Evolutionary conservation across 1,140 invertebrate genomes (phyloP), one percentile per base, ranked within the genome.

Genomic region (Leptinotarsa texana): DNA sequence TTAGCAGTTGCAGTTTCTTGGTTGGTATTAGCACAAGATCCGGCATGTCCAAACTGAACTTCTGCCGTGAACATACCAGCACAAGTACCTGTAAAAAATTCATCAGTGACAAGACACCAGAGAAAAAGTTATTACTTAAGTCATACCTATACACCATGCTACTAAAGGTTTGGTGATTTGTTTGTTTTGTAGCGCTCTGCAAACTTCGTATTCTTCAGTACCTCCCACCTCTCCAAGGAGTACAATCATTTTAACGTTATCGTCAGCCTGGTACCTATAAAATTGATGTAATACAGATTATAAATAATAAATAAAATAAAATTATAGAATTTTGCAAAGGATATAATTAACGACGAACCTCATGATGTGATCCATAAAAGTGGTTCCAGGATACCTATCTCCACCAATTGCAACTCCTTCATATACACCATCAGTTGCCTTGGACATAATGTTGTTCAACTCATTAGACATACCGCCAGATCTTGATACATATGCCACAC

Each of bases 391-490:
- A 87, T 99, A 99, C 77, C 98, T 90, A 87, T 99, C 98, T 2
- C 98, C 98, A n/a, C 98, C 98, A 81, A 99, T 99, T 27, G 98
- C 98, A 3, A 99, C 94, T 13, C 98, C 98, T 86, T 99, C 98
- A 81, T 94, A 94, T 0, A 99, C 98, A 61, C 98, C 98, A 87
- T 99, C 95, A 0, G 98, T 97, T 57, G 97, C 93, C 83, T 98
- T 96, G 0, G 96, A 95, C 71, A 99, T 92, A 65, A 99, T 99
- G 85, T 99, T 99, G 88, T 99, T 99, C 69, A 99, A 87, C 86
- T 99, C 98, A 84, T 99, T 99, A 4, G 96, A 98, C 98, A 99
- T 99, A 21, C 98, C 98, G 68, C 98, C 98, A 1, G 98, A 99
- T 69, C 98, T 91, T 1, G 97, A 99, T 6, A 99, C 98, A 83